phyloP scores from a whole-genome alignment of 2,113 vertebrate genomes.

The Saguinus midas region DNA sequence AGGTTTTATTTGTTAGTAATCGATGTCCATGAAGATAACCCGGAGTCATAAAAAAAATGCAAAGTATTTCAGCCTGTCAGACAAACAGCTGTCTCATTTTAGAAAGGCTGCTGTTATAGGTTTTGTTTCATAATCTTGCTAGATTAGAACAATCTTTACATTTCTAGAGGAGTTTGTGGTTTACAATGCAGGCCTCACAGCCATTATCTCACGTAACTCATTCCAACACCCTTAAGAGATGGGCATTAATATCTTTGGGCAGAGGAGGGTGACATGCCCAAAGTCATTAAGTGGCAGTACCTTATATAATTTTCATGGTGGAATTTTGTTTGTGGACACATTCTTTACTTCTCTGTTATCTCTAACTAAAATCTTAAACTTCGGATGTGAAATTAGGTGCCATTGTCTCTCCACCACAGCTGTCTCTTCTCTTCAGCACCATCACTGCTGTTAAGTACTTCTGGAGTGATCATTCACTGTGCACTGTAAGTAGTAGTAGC shows the following conservation, averaged over 20 bases:
- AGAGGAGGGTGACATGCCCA: neutral
- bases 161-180: neutral
- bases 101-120: neutral
- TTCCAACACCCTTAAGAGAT: neutral
- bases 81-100: neutral
- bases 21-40: neutral
- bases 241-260: neutral
- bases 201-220: neutral
- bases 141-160: neutral
- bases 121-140: neutral
- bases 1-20: neutral
- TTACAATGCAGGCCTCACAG: neutral
- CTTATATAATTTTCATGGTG: neutral
- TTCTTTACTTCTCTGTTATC: neutral
- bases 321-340: neutral
- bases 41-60: neutral
- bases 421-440: neutral
- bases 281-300: neutral
- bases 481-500: too few species aligned
- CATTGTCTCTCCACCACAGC: neutral
- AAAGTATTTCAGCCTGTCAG: neutral
- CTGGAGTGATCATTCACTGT: neutral
- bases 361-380: neutral
- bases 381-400: neutral
- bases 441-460: fast-evolving